A percentile compares a stretch with the other conserved stretches of the same genome.
phyloP scores from a whole-genome alignment of 2,888 invertebrate genomes.

The Cynaeus angustus region DNA sequence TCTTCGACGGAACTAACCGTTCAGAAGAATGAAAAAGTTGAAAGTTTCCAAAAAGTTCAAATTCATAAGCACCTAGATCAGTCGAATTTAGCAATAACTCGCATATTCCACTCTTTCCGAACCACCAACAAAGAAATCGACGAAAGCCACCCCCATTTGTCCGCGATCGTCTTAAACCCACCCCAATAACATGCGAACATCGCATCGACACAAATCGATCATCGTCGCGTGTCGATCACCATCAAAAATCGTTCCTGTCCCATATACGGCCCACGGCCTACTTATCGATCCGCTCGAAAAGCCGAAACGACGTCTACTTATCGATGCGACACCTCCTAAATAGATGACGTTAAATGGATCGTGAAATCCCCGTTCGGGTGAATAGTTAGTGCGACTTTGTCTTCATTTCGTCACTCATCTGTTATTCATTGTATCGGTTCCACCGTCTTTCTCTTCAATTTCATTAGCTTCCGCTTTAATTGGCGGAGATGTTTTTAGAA shows the following conservation, averaged over 20 bases:
- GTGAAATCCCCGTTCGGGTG: slow-evolving; percentile 62
- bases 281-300: slow-evolving; percentile 6
- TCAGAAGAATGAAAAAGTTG: no score
- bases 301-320: slow-evolving; percentile 23
- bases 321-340: slow-evolving; percentile 49
- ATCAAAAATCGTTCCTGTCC: slow-evolving; percentile 7
- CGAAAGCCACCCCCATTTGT: no score
- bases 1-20: no score
- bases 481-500: background rate
- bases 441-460: slow-evolving; percentile 59
- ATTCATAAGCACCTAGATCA: no score
- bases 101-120: no score
- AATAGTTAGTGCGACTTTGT: slow-evolving; percentile 65
- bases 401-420: slow-evolving; percentile 68
- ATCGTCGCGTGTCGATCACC: slow-evolving; percentile 30
- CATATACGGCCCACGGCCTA: slow-evolving; percentile 8
- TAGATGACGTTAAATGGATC: slow-evolving; percentile 62
- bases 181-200: slow-evolving; percentile 60
- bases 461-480: slow-evolving; percentile 55
- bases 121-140: no score
- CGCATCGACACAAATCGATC: slow-evolving; percentile 58
- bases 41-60: no score
- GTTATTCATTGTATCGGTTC: slow-evolving; percentile 70
- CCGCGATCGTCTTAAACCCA: no score
- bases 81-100: no score